Percentiles rank a stretch among this genome's conserved stretches.
These are phyloP conservation scores for Neria commutata DNA, from an alignment of 2,888 invertebrate species.

Conservation along the genomic window DNA sequence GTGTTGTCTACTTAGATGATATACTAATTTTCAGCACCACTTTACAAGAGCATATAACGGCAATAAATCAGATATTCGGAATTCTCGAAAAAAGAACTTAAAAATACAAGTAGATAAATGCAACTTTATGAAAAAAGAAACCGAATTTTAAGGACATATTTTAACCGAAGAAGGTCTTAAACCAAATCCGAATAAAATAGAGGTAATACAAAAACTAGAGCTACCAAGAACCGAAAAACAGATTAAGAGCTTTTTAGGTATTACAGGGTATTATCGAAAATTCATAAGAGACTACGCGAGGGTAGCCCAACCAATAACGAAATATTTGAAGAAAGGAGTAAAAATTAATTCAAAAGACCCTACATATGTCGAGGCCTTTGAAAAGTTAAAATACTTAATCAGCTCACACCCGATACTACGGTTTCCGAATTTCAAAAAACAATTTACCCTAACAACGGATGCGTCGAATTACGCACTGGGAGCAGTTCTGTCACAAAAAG, in stretches of 20 bases:
- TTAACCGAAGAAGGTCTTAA: constrained; percentile 6
- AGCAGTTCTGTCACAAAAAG: no score
- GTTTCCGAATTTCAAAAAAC: no score
- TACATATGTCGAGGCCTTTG: constrained; percentile 8
- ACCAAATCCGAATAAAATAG: neutral
- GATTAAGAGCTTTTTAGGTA: neutral
- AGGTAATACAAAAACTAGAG: neutral
- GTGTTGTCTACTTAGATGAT: constrained; percentile 5
- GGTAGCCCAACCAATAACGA: neutral
- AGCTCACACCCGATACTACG: no score
- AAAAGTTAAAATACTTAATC: no score
- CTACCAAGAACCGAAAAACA: neutral
- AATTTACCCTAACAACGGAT: no score
- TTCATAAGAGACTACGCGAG: neutral
- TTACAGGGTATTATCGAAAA: neutral
- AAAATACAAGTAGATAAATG: constrained; percentile 1
- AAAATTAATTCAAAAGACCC: constrained; percentile 11
- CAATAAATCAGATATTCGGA: neutral
- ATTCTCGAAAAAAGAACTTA: neutral
- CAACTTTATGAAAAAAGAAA: constrained; percentile 4
- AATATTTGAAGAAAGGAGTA: neutral
- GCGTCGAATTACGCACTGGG: no score
- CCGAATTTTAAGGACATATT: constrained; percentile 3
- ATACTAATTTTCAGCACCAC: neutral
- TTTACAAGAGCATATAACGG: neutral